Evolutionary conservation across 2,888 invertebrate genomes (phyloP).

Genomic region (Balanococcus diminutus): DNA sequence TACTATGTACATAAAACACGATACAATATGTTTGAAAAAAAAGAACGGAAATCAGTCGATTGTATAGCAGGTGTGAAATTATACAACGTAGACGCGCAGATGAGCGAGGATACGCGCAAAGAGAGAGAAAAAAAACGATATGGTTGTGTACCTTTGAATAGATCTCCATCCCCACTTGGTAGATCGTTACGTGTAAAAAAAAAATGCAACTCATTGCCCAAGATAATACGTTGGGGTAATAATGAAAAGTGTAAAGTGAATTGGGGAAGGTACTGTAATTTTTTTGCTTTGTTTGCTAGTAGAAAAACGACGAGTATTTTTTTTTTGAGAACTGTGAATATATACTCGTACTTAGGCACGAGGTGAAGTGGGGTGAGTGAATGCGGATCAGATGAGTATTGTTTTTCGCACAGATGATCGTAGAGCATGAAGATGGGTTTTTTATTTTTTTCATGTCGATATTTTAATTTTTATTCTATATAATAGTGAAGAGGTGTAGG

Average conservation of each 20-base stretch:
- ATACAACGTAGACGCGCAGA: background rate
- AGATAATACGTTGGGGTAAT: background rate
- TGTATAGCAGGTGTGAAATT: conserved; percentile 37
- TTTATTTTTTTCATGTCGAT: no score
- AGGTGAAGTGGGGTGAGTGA: background rate
- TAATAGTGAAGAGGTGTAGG: no score
- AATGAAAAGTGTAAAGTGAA: background rate
- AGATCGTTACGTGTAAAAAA: background rate
- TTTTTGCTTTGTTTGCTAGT: background rate
- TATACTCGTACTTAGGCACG: background rate
- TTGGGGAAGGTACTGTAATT: background rate
- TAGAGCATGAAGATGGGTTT: no score
- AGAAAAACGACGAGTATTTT: background rate
- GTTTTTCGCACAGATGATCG: background rate
- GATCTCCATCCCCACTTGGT: background rate
- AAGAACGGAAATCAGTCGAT: conserved; percentile 30
- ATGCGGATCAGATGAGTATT: background rate
- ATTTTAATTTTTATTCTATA: no score
- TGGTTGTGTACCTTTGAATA: conserved; percentile 34
- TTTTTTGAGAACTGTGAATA: background rate
- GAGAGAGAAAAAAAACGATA: background rate
- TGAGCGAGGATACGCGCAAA: background rate
- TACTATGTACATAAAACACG: background rate
- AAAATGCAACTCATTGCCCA: background rate
- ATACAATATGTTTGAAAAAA: background rate